Base-by-base conservation (phyloP, 2,113 vertebrate species). In the Esox niger region DNA sequence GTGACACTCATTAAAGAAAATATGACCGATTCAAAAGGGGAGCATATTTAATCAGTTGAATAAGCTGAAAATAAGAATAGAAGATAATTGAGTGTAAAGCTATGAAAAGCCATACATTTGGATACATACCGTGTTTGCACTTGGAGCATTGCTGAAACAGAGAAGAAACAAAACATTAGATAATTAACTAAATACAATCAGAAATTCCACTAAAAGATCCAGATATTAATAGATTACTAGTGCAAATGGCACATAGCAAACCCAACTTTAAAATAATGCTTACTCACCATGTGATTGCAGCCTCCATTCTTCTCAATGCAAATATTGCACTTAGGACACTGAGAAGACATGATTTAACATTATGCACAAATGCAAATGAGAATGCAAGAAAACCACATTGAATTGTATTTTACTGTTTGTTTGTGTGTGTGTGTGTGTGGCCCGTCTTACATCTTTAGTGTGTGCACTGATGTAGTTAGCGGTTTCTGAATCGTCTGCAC, bases 321-420 rank as follows among this genome's bases (percentile, higher is more conserved):
- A 92, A 99, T 99, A 97, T 99, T 98, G 93, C 97, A 99, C 94
- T 97, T 98, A 64, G 97, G 97, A 95, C 97, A 99, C 97, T 99
- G 82, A 67, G 82, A 46, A 46, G 77, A 64, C 6, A 74, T 4
- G 1, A 46, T 2, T 56, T 4, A 4, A 23, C 47, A 52, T 52
- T 8, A 52, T 8, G 7, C 20, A 52, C 47, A 63, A 2, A 43
- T 31, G 52, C 46, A 46, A 21, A 23, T 30, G 27, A 66, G 56
- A 30, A 4, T 4, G n/a, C n/a, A 54, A 1, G 30, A 23, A 21
- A 43, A 26, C 46, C 8, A 3, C 2, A 64, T n/a, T 32, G 29
- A 27, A 58, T 23, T 52, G 6, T 15, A 33, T 43, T 43, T 43
- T 4, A 43, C 17, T 17, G 2, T 17, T 58, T 29, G 68, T 6